These are phyloP conservation scores for Endomychus coccineus DNA, from an alignment of 2,888 invertebrate genomes.

Conservation along the genomic window DNA sequence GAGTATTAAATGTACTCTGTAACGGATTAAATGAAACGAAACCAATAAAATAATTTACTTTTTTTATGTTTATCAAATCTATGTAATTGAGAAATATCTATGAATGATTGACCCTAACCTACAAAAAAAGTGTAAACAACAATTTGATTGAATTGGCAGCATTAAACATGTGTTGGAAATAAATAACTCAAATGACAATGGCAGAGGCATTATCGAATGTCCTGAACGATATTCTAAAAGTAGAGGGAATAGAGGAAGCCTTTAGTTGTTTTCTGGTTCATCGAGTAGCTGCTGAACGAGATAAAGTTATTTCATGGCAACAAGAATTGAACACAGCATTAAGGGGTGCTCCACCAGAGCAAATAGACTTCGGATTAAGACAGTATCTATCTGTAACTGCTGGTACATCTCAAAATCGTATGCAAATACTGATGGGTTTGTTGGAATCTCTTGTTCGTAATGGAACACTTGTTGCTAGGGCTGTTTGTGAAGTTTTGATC, in stretches of 20 bases:
- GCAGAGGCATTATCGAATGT: constrained; percentile 57
- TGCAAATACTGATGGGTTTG: constrained; percentile 67
- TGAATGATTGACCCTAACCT: too few species aligned
- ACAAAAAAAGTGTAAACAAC: too few species aligned
- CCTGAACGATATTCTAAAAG: constrained; percentile 58
- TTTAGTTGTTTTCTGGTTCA: constrained; percentile 84
- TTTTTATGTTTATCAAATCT: too few species aligned
- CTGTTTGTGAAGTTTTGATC: constrained; percentile 81
- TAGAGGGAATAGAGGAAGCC: constrained; percentile 80
- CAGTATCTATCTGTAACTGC: constrained; percentile 69
- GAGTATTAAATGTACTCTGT: too few species aligned
- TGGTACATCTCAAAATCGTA: constrained; percentile 61
- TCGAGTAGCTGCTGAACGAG: constrained; percentile 60
- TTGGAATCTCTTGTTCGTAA: constrained; percentile 68
- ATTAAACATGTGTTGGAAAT: too few species aligned
- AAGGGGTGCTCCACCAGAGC: constrained; percentile 59
- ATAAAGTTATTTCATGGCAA: constrained; percentile 60
- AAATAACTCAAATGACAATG: too few species aligned
- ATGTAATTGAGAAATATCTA: too few species aligned
- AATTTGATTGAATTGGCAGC: too few species aligned
- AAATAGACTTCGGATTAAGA: constrained; percentile 66
- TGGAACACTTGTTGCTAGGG: constrained; percentile 67
- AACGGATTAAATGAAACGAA: too few species aligned
- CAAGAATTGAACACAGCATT: constrained; percentile 63
- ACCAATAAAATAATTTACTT: too few species aligned